Conservation (phyloP, 2,888 invertebrate genomes). For the Diarsia mendica region DNA sequence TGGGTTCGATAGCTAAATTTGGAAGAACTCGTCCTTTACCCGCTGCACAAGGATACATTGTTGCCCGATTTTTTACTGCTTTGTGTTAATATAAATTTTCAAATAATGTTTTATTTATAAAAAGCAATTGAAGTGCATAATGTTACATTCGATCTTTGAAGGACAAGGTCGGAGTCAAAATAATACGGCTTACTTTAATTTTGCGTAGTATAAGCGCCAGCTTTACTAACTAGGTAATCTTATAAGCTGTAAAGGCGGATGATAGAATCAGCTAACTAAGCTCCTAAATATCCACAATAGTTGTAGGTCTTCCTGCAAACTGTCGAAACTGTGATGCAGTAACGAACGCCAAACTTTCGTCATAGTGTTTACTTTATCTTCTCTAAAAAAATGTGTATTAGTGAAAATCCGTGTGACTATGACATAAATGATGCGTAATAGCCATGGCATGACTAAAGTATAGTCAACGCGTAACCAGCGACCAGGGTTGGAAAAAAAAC, state of each 20-base stretch:
- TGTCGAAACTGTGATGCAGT: not conserved
- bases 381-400: not conserved
- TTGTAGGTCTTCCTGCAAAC: not conserved
- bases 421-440: not conserved
- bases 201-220: not conserved
- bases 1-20: conserved; percentile 34
- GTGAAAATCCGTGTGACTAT: not conserved
- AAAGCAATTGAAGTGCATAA: not conserved
- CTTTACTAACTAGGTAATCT: conserved; percentile 1
- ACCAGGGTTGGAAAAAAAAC: too few relatives aligned
- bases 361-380: not conserved
- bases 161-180: not conserved
- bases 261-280: conserved; percentile 6
- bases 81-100: not conserved
- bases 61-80: conserved; percentile 10
- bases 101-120: not conserved
- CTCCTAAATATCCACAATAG: not conserved
- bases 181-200: not conserved
- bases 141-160: not conserved
- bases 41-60: conserved; percentile 6
- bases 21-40: conserved; percentile 18
- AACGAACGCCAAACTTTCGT: not conserved
- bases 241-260: conserved; percentile 1
- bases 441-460: not conserved
- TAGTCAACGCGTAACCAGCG: not conserved